Evolutionary conservation across 1,140 invertebrate species (phyloP), one percentile per base, ranked within the genome.

Genomic region (Brachionus manjavacas): DNA sequence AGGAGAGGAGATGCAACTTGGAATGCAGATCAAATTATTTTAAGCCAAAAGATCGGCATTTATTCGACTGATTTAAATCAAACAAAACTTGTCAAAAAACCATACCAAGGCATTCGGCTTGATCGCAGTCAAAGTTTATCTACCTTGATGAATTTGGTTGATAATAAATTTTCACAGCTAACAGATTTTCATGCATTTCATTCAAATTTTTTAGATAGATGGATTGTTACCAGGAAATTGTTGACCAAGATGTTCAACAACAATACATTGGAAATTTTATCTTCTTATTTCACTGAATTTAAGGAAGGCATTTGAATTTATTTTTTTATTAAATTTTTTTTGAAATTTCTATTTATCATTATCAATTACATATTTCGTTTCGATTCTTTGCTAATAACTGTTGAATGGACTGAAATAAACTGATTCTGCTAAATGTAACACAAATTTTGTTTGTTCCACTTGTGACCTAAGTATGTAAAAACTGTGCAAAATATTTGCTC

Each of bases 21-120:
- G 76, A 12, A 55, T 20, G 52, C 43, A 1, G 76, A 79, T 11
- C 76, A 79, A 79, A n/a, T 49, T 49, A 79, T 79, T 49, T 49
- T 79, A n/a, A 72, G 68, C 41, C n/a, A 31, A 72, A 72, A 39
- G 28, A 72, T 72, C 4, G 4, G 14, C 14, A 11, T 35, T 11
- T 72, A 72, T 14, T 7, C 35, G 2, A 31, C 3, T n/a, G 31
- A 39, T 72, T 16, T 35, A 39, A 35, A 31, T 16, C 1, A 25
- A 39, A 39, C 68, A 14, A 35, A 39, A 72, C 14, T 72, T n/a
- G n/a, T 39, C n/a, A 1, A 39, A 12, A 31, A 39, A 39, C n/a
- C n/a, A 6, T 72, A 72, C 16, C 7, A 39, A n/a, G 68, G 68
- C 14, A 72, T 39, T 35, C 35, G 68, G 8, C 31, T 72, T 35